A percentile compares a stretch with the other conserved stretches of the same genome.
Evolutionary conservation across 2,797 vertebrate species (phyloP).

Genomic region (Ctenopoma kingsleyae): DNA sequence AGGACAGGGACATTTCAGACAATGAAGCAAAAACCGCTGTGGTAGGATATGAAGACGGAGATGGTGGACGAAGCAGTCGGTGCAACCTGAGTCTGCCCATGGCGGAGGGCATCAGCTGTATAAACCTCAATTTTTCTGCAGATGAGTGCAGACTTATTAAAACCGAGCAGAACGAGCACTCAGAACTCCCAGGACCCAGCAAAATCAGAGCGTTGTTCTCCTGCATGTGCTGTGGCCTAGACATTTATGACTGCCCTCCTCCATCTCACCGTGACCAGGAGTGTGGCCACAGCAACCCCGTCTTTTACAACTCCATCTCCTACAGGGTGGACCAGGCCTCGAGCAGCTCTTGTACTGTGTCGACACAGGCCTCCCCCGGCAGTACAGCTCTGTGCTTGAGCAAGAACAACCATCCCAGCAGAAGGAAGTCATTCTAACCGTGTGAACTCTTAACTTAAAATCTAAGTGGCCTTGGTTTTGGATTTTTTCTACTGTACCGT

Average conservation of each 20-base stretch:
- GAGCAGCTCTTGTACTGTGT: slow-evolving; percentile 79
- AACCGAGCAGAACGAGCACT: slow-evolving; percentile 18
- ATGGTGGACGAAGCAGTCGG: slow-evolving; percentile 63
- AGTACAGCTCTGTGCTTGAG: slow-evolving; percentile 69
- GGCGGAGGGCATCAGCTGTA: slow-evolving; percentile 83
- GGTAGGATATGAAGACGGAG: slow-evolving; percentile 23
- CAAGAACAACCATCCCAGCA: slow-evolving; percentile 60
- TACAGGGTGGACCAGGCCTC: slow-evolving; percentile 83
- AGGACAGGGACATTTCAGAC: slow-evolving; percentile 18
- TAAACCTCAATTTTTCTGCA: slow-evolving; percentile 78
- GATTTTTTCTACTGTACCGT: slow-evolving; percentile 16
- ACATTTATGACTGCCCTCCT: slow-evolving; percentile 40
- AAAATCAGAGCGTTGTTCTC: slow-evolving; percentile 79
- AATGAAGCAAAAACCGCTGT: slow-evolving; percentile 23
- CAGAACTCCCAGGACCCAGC: slow-evolving; percentile 31
- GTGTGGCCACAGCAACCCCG: slow-evolving; percentile 85
- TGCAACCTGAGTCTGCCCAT: slow-evolving; percentile 82
- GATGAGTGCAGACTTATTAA: slow-evolving; percentile 65
- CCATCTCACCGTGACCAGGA: slow-evolving; percentile 69
- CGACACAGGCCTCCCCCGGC: slow-evolving; percentile 79
- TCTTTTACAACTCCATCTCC: slow-evolving; percentile 89
- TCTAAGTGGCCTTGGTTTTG: slow-evolving; percentile 17
- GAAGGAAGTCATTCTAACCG: slow-evolving; percentile 87
- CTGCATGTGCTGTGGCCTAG: slow-evolving; percentile 80
- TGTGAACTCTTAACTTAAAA: neutral